Evolutionary conservation across 1,140 invertebrate species (phyloP), one percentile per base, ranked within the genome.

Genomic region (Amphibalanus amphitrite): DNA sequence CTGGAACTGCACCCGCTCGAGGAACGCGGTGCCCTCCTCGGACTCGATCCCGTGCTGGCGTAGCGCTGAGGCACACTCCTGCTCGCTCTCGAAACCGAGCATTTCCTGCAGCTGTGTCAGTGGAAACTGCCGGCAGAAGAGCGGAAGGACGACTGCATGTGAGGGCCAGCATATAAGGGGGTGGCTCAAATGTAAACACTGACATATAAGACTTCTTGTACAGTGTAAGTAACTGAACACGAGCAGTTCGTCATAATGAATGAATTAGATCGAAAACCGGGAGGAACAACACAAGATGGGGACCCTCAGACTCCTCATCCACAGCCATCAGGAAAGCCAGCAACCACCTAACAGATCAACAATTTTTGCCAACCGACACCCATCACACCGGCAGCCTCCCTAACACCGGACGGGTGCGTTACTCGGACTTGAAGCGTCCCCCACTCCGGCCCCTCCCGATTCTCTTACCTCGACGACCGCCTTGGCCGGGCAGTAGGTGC

Each of bases 41-140:
- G 78, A 72, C 29, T 69, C 71, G 30, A 85, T 75, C 17, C 82
- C 82, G 77, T 84, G 81, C 71, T 76, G 74, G 25, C 77, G 69
- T 74, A 83, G 82, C 75, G 84, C 84, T 0, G 77, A 70, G 6
- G 47, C 71, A n/a, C 82, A 79, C 68, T 84, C 81, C 4, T 73
- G 64, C 0, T 74, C 70, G 72, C 78, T 75, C 73, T 84, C 82
- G 79, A 83, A 83, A 10, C 76, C 79, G 25, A 85, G 76, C 20
- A 79, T 77, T 8, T 79, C 74, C 0, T 81, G 75, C 29, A 85
- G 72, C 33, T 80, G 77, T 64, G 73, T 65, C 1, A 84, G 67
- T 17, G 80, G 80, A 67, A 75, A 74, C 28, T 64, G 70, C 67
- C 73, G 73, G 71, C 64, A 23, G 26, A 23, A 8, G 26, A 6